Evolutionary conservation across 2,113 vertebrate genomes (phyloP).

Genomic region (Collichthys lucidus): DNA sequence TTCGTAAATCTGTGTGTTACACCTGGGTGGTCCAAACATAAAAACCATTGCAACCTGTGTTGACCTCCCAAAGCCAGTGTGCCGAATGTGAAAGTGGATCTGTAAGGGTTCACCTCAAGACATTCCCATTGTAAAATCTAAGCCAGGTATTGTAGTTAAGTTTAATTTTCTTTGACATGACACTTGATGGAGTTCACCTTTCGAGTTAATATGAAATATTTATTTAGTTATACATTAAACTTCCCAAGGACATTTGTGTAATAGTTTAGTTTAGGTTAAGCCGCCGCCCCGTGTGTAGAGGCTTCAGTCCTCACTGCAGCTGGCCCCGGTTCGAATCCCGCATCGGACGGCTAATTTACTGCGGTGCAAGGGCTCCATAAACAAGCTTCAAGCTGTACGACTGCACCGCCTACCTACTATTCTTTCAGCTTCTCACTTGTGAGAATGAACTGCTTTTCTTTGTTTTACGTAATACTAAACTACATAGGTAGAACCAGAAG

Average conservation of each 20-base stretch:
- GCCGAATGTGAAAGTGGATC: neutral
- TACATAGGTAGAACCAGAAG: neutral
- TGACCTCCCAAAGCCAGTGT: constrained; percentile 17
- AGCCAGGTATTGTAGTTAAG: neutral
- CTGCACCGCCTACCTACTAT: neutral
- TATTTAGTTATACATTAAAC: neutral
- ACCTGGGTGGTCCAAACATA: constrained; percentile 20
- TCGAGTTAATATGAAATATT: neutral
- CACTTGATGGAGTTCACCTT: neutral
- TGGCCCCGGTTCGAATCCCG: no score
- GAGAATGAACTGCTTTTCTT: neutral
- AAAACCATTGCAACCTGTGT: constrained; percentile 28
- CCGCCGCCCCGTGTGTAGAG: no score
- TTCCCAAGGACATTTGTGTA: neutral
- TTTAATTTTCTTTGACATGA: neutral
- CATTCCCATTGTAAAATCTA: neutral
- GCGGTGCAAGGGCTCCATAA: neutral
- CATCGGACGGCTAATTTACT: no score
- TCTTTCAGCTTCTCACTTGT: neutral
- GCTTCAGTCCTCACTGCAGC: no score
- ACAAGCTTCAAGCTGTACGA: neutral
- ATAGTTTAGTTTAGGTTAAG: no score
- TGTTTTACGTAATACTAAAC: neutral
- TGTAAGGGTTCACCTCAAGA: neutral
- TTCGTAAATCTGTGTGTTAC: neutral